Percentiles rank a stretch among this genome's conserved stretches.
These are phyloP conservation scores for Montifringilla adamsi DNA, from an alignment of 2,113 vertebrate species.

Conservation along the genomic window DNA sequence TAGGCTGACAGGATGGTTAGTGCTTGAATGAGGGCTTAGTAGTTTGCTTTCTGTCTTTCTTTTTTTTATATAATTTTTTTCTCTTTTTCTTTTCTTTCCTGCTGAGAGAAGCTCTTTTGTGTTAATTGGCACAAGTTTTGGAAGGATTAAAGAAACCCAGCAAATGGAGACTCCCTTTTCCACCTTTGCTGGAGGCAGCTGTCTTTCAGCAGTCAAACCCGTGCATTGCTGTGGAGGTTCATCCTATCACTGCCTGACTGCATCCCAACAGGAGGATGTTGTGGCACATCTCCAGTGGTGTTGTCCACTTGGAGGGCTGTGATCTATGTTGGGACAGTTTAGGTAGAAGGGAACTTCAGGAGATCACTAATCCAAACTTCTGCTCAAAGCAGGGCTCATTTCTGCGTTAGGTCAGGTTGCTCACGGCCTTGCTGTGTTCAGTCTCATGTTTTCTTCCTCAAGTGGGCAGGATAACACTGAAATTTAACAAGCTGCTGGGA, in stretches of 20 bases:
- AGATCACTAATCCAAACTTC: not conserved
- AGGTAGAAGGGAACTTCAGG: not conserved
- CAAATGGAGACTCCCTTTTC: not conserved
- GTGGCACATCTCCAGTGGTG: not conserved
- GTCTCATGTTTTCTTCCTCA: not conserved
- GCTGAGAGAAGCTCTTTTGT: slow-evolving; percentile 17
- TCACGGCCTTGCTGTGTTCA: not conserved
- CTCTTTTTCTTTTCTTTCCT: not conserved
- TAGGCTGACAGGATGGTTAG: not conserved
- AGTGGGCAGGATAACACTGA: not conserved
- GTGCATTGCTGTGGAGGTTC: not conserved
- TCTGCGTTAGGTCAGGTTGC: not conserved
- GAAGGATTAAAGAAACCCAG: slow-evolving; percentile 29
- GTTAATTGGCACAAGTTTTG: slow-evolving; percentile 20
- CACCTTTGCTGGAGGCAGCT: slow-evolving; percentile 15
- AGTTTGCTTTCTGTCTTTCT: not conserved
- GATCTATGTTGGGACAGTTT: not conserved
- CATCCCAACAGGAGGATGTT: not conserved
- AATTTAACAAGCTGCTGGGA: not conserved
- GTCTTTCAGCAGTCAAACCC: not conserved
- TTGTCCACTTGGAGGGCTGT: not conserved
- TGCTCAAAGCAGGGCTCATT: not conserved
- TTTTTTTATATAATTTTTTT: accelerated
- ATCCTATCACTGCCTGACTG: not conserved
- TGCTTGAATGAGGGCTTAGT: not conserved